Evolutionary conservation across 37 sponge, comb jelly and placozoan genomes (phyloP), one percentile per base, ranked within the genome.

Genomic region (Ephydatia muelleri): DNA sequence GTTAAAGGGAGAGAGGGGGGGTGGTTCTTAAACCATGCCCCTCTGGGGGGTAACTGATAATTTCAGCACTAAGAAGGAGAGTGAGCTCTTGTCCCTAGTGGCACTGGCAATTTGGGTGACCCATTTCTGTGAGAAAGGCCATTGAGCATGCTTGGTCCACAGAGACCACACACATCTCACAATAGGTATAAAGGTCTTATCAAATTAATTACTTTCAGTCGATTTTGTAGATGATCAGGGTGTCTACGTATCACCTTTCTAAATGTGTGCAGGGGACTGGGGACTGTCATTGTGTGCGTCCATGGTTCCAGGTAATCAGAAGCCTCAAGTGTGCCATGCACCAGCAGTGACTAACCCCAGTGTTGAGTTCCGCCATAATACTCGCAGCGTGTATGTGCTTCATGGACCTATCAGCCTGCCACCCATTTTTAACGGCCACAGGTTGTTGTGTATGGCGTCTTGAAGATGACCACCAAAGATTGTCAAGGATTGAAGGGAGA

Each of bases 381-480:
- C 19, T 57, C 16, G 16, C 19, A 57, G 16, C 16, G 79, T 68
- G 35, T n/a, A 72, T 3, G 89, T 47, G 13, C 33, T 35, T 28
- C 79, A 78, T 28, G 84, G 70, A 33, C 94, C 94, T 2, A 49
- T 32, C 21, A 73, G 72, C n/a, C 16, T 88, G 8, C 89, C 94
- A 9, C 68, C 86, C 1, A 38, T 94, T 30, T 94, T 88, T 80
- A 49, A 68, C 49, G 89, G 94, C 27, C 92, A 91, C 26, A 87
- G 48, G 37, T 76, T 8, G 77, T 88, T n/a, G 43, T 91, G 30
- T 94, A 85, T 82, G 94, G 92, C 21, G 64, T 91, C 28, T 28
- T 90, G 27, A 75, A 72, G 75, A 68, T 31, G 19, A 57, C 19
- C 19, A 14, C 12, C 57, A 1, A 14, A 4, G 16, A 11, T 14